These are phyloP conservation scores for Ptyas mucosa DNA, from an alignment of 2,113 vertebrate genomes.

Conservation along the genomic window DNA sequence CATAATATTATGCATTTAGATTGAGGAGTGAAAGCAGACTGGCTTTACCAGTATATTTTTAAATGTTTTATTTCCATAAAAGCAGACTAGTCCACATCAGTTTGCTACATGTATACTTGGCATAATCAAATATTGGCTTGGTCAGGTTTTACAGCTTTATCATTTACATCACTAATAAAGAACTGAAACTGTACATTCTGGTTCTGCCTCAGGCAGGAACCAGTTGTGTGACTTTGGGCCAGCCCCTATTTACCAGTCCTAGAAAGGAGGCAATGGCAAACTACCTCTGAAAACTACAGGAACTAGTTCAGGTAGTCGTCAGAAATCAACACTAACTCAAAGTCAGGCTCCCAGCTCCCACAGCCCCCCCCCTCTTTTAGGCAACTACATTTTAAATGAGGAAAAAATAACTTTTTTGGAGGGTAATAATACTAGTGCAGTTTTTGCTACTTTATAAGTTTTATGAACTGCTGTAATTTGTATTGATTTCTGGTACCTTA, in stretches of 20 bases:
- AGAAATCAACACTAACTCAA: neutral
- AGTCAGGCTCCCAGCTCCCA: neutral
- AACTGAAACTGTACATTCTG: neutral
- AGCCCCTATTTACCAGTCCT: neutral
- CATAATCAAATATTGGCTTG: neutral
- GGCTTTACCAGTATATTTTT: neutral
- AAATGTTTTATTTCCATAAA: neutral
- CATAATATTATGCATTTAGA: neutral
- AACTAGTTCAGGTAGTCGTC: neutral
- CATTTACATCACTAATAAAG: neutral
- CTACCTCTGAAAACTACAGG: neutral
- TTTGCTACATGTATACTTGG: neutral
- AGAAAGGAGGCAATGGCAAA: neutral
- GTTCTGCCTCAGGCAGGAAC: neutral
- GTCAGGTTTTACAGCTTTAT: neutral
- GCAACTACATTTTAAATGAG: neutral
- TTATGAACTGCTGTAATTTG: neutral
- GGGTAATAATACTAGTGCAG: neutral
- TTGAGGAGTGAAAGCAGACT: neutral
- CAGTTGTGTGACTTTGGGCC: neutral
- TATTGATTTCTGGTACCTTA: neutral
- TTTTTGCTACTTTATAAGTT: neutral
- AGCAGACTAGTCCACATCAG: neutral
- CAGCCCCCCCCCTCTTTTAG: neutral
- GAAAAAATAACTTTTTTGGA: neutral